phyloP scores from a whole-genome alignment of 2,797 vertebrate species.

The Hemitrygon akajei region DNA sequence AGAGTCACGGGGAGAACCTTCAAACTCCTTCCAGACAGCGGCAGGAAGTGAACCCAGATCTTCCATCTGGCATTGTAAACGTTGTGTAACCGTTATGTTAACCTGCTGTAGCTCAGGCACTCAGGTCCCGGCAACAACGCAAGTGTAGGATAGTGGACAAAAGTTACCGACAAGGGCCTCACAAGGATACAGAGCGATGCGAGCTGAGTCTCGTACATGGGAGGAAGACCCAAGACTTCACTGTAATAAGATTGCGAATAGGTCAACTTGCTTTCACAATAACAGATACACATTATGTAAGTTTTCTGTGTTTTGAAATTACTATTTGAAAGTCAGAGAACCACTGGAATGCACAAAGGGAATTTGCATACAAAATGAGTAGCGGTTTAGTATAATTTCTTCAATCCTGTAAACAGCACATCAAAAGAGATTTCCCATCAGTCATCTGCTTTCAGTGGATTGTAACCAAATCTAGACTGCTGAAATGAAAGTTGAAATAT shows the following conservation, averaged over 20 bases:
- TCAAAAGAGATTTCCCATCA: not conserved
- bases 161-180: not conserved
- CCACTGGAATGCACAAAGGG: not conserved
- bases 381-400: not conserved
- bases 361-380: not conserved
- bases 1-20: no score
- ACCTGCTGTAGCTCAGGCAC: no score
- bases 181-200: not conserved
- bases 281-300: not conserved
- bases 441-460: not conserved
- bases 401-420: no score
- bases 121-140: no score
- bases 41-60: no score
- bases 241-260: not conserved
- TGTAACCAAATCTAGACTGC: not conserved
- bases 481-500: no score
- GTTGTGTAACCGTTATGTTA: no score
- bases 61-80: no score
- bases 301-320: not conserved
- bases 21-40: no score
- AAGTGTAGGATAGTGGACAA: not conserved
- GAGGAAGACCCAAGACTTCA: not conserved
- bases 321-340: not conserved
- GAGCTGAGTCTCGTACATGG: not conserved
- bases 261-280: not conserved